Percentiles rank a stretch among this genome's conserved stretches.
Conservation (phyloP, 2,797 vertebrate genomes). For the Intellagama lesueurii region DNA sequence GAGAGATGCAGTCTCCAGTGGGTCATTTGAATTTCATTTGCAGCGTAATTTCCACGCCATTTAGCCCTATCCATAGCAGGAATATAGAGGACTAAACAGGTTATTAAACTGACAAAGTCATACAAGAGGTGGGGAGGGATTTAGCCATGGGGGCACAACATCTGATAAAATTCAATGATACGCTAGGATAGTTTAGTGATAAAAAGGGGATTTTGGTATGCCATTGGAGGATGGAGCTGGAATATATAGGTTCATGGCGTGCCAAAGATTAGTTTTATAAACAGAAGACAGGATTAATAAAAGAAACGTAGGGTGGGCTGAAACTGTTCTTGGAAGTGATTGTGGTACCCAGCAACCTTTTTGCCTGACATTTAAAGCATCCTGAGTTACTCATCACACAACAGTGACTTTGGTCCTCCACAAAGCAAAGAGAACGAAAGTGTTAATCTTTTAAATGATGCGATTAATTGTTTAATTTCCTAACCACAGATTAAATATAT, state of each 20-base stretch:
- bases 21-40: constrained; percentile 72
- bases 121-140: constrained; percentile 26
- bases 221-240: constrained; percentile 28
- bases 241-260: background rate
- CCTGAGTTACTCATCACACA: background rate
- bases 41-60: constrained; percentile 70
- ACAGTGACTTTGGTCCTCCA: background rate
- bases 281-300: constrained; percentile 21
- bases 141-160: constrained; percentile 8
- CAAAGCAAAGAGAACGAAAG: constrained; percentile 1
- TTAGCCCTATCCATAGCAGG: constrained; percentile 66
- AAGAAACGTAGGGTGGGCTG: background rate
- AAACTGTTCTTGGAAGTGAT: background rate
- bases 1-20: constrained; percentile 62
- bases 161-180: constrained; percentile 57
- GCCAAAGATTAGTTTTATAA: constrained; percentile 1
- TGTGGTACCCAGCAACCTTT: background rate
- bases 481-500: constrained; percentile 23
- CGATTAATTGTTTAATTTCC: constrained; percentile 36
- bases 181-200: background rate
- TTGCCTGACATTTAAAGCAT: background rate
- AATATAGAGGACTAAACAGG: constrained; percentile 65
- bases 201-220: background rate
- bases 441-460: constrained; percentile 21
- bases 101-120: constrained; percentile 56